Percentiles rank a stretch among this genome's conserved stretches.
These are phyloP conservation scores for Dromius quadrimaculatus DNA, from an alignment of 2,888 invertebrate genomes.

Conservation along the genomic window DNA sequence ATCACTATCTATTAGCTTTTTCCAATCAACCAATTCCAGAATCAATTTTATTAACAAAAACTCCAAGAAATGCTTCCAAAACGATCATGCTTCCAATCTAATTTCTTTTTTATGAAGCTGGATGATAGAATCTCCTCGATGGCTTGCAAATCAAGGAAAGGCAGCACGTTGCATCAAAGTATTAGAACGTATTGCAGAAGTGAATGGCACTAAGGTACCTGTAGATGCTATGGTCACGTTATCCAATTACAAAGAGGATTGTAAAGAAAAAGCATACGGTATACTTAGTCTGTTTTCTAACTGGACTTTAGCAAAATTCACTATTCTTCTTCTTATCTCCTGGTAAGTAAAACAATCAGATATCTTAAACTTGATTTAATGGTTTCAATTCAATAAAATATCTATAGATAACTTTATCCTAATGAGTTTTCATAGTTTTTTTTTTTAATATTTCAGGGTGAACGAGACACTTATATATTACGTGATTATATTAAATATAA, in stretches of 20 bases:
- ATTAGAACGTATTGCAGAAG: constrained; percentile 70
- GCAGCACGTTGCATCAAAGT: constrained; percentile 67
- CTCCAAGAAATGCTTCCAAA: background rate
- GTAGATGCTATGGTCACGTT: constrained; percentile 63
- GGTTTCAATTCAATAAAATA: no score
- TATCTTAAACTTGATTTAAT: no score
- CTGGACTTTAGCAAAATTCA: constrained; percentile 66
- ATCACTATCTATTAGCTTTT: no score
- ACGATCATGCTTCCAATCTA: background rate
- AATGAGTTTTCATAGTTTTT: background rate
- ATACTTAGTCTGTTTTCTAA: constrained; percentile 71
- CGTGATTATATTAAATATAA: constrained; percentile 69
- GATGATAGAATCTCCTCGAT: constrained; percentile 75
- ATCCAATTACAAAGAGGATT: background rate
- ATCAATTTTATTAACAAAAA: no score
- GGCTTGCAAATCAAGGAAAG: constrained; percentile 72
- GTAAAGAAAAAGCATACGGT: constrained; percentile 67
- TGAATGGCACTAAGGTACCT: constrained; percentile 68
- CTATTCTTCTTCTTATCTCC: constrained; percentile 66
- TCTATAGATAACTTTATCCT: no score
- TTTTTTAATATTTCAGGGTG: constrained; percentile 64
- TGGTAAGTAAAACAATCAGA: constrained; percentile 71
- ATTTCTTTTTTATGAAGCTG: constrained; percentile 66
- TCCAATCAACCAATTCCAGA: no score
- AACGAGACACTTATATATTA: constrained; percentile 69